Percentiles rank a stretch among this genome's conserved stretches.
Conservation (phyloP, 2,797 vertebrate genomes). For the Phyllotis vaccarum region DNA sequence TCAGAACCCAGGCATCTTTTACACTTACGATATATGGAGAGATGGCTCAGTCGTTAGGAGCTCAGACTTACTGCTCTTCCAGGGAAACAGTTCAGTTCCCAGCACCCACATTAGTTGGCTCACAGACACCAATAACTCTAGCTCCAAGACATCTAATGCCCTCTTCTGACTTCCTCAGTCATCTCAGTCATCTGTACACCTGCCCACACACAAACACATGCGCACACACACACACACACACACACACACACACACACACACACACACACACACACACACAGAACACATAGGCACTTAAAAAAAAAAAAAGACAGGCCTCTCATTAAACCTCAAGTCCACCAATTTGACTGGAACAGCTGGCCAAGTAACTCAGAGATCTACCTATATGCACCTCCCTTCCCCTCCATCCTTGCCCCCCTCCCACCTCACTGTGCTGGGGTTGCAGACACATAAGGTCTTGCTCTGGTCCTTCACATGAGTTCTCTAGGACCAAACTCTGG, state of each 20-base stretch:
- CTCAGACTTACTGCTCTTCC: not conserved
- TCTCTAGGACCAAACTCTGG: not conserved
- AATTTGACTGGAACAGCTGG: not conserved
- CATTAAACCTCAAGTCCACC: not conserved
- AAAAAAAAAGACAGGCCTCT: not conserved
- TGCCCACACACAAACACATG: not conserved
- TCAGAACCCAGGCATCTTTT: not conserved
- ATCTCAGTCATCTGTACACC: not conserved
- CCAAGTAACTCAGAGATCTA: not conserved
- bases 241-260: not conserved
- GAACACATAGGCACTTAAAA: not conserved
- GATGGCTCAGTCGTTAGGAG: not conserved
- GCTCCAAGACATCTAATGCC: not conserved
- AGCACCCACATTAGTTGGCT: not conserved
- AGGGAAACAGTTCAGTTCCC: not conserved
- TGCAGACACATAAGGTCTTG: not conserved
- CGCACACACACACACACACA: accelerated
- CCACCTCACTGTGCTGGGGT: not conserved
- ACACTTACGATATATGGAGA: not conserved
- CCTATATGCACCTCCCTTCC: not conserved
- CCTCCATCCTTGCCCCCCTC: not conserved
- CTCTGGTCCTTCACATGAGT: not conserved
- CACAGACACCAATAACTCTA: not conserved
- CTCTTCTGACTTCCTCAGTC: not conserved
- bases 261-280: not conserved